Conservation (phyloP, 2,797 vertebrate species). For the Ptychobarbus kaznakovi region DNA sequence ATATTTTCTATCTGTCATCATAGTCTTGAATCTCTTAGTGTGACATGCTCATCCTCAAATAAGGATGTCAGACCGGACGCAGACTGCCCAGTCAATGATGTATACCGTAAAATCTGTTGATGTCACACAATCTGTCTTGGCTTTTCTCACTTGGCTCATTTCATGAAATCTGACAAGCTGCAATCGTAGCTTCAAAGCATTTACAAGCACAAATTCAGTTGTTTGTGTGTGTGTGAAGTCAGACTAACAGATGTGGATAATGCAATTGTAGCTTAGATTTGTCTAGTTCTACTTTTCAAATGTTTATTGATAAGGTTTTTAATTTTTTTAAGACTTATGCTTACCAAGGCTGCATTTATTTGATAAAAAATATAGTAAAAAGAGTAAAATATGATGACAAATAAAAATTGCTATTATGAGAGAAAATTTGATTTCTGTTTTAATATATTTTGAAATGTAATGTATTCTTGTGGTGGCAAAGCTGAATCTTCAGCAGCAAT, state of each 20-base stretch:
- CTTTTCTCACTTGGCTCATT: constrained; percentile 36
- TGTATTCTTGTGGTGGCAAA: not conserved
- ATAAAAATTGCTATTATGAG: not conserved
- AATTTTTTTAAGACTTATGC: not conserved
- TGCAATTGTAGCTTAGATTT: not conserved
- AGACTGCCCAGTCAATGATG: constrained; percentile 33
- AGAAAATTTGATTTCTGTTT: not conserved
- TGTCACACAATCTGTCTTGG: constrained; percentile 24
- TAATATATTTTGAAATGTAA: not conserved
- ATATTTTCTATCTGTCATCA: not conserved
- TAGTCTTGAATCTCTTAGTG: not conserved
- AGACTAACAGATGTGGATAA: not conserved
- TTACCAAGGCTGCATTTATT: not conserved
- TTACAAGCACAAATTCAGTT: not conserved
- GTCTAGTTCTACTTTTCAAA: not conserved
- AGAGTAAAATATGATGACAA: not conserved
- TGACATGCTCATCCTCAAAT: constrained; percentile 3
- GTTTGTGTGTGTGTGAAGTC: not conserved
- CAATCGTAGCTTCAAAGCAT: constrained; percentile 15
- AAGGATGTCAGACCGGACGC: constrained; percentile 8
- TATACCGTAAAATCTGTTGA: constrained; percentile 29
- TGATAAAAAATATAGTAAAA: not conserved
- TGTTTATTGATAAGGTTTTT: not conserved
- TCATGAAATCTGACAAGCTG: not conserved
- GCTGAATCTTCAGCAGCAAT: not conserved